Evolutionary conservation across 2,113 vertebrate species (phyloP).

Genomic region (Lethenteron camtschaticum): DNA sequence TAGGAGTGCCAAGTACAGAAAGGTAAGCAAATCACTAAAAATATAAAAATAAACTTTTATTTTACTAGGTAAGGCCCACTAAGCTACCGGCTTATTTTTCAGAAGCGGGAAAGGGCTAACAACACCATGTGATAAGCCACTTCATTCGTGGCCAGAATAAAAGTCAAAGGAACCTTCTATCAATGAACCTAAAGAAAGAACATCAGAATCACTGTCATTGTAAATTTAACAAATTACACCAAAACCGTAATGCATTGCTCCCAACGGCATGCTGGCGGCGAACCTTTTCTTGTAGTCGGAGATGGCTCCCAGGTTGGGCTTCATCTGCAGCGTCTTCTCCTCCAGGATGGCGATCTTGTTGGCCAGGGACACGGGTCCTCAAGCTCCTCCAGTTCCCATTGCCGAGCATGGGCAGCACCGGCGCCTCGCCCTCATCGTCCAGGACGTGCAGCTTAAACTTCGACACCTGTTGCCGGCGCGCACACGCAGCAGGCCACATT

Average conservation of each 20-base stretch:
- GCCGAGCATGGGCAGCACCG: constrained; percentile 27
- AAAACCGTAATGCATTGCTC: too few relatives aligned
- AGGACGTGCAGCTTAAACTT: constrained; percentile 44
- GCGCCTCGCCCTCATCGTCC: constrained; percentile 32
- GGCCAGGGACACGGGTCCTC: constrained; percentile 32
- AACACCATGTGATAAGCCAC: too few relatives aligned
- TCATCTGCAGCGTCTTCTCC: constrained; percentile 44
- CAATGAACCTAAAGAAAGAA: constrained; percentile 1
- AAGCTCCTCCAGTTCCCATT: constrained; percentile 35
- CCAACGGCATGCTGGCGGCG: too few relatives aligned
- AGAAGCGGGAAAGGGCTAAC: too few relatives aligned
- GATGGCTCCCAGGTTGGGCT: constrained; percentile 67
- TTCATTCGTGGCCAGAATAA: neutral
- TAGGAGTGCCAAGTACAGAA: too few relatives aligned
- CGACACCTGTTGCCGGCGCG: constrained; percentile 27
- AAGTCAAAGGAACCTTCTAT: neutral
- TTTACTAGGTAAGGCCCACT: neutral
- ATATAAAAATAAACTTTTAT: neutral
- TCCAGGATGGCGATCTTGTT: constrained; percentile 60
- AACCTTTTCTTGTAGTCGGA: constrained; percentile 72
- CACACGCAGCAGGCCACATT: neutral
- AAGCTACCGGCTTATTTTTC: too few relatives aligned
- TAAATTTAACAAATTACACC: rapidly evolving
- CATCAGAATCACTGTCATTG: neutral
- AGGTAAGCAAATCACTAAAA: too few relatives aligned